Conservation (phyloP, 2,113 vertebrate genomes). For the Dicerorhinus sumatrensis region DNA sequence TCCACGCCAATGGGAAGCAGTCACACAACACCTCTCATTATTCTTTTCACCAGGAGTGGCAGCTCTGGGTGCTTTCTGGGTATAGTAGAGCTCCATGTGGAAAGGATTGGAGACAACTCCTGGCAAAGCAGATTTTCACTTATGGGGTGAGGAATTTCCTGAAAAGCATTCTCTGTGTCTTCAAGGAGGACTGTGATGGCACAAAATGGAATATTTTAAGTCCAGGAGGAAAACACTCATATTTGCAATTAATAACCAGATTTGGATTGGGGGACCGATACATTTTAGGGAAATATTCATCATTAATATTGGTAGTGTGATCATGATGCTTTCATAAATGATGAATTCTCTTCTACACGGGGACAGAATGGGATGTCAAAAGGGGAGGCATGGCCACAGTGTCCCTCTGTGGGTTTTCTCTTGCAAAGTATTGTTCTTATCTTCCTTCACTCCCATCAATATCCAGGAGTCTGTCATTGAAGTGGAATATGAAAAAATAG, state of each 20-base stretch:
- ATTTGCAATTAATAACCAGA: neutral
- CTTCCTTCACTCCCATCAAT: neutral
- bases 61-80: neutral
- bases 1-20: neutral
- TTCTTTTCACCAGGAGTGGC: neutral
- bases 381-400: neutral
- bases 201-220: neutral
- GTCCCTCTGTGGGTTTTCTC: neutral
- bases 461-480: neutral
- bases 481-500: neutral
- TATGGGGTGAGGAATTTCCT: neutral
- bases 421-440: neutral
- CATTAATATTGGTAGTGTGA: neutral
- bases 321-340: no score
- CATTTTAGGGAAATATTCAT: neutral
- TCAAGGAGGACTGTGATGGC: neutral
- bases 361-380: neutral
- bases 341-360: no score
- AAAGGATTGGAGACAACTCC: neutral
- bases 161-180: neutral
- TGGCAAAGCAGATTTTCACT: neutral
- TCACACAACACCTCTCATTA: neutral
- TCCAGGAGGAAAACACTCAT: neutral
- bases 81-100: neutral
- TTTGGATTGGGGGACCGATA: neutral